Conservation (phyloP, 2,797 vertebrate genomes). For the Platyrinchus mystaceus region DNA sequence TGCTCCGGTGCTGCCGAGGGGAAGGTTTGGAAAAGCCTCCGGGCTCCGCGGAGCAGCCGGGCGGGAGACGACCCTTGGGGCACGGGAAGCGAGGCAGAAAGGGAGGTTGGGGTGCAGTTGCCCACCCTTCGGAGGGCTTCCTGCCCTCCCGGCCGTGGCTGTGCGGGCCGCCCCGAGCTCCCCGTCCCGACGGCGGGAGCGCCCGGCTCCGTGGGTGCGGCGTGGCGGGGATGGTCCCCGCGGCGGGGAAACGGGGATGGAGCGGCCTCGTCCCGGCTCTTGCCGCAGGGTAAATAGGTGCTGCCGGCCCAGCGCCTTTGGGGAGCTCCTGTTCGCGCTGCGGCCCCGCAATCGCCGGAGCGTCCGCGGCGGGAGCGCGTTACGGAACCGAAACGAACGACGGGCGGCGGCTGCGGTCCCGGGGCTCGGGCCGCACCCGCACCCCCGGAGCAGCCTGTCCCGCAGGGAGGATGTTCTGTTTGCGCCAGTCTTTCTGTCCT, state of each 20-base stretch:
- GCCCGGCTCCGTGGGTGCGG: not conserved
- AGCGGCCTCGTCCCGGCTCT: not conserved
- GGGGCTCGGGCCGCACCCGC: not conserved
- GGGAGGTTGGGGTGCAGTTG: not conserved
- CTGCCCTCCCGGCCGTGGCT: not conserved
- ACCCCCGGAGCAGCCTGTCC: not conserved
- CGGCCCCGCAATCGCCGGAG: not conserved
- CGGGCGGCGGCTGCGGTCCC: not conserved
- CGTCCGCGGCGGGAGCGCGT: not conserved
- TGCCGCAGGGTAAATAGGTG: fast-evolving
- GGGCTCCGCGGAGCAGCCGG: not conserved
- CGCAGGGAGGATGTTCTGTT: not conserved
- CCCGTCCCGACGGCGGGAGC: not conserved
- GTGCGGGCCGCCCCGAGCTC: not conserved
- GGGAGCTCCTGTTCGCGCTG: not conserved
- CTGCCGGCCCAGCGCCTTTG: not conserved
- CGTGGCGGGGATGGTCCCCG: not conserved
- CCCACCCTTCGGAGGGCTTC: not conserved
- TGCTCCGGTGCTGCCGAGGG: not conserved
- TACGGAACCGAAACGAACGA: not conserved
- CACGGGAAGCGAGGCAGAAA: not conserved
- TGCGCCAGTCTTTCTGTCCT: not conserved
- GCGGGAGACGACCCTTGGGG: not conserved
- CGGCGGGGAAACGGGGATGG: not conserved
- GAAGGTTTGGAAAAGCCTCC: not conserved